A percentile compares a stretch with the other conserved stretches of the same genome.
Conservation (phyloP, 2,888 invertebrate species). For the Eurytoma adleriae region DNA sequence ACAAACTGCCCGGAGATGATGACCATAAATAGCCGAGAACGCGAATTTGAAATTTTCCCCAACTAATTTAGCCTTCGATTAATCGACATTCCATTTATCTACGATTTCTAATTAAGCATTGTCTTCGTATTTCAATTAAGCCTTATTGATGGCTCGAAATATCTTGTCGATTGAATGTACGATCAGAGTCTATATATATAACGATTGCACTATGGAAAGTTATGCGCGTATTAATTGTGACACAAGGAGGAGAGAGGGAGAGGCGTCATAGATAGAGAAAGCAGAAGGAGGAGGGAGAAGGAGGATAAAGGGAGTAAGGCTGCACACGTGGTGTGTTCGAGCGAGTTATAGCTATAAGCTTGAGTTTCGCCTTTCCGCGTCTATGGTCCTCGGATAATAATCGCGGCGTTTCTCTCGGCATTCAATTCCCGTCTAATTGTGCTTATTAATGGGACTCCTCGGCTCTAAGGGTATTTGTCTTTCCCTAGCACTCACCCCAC, state of each 20-base stretch:
- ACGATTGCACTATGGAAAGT: slow-evolving; percentile 25
- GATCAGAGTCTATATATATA: neutral
- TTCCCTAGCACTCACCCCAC: neutral
- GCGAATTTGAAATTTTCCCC: neutral
- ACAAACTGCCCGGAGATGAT: neutral
- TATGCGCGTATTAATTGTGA: slow-evolving; percentile 56
- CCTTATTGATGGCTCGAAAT: slow-evolving; percentile 12
- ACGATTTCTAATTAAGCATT: slow-evolving; percentile 17
- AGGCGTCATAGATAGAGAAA: neutral
- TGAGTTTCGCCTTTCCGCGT: slow-evolving; percentile 23
- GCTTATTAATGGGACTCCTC: slow-evolving; percentile 65
- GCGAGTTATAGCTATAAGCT: slow-evolving; percentile 1
- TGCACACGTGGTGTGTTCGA: neutral
- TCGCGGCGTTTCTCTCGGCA: slow-evolving; percentile 58
- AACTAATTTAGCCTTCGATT: neutral
- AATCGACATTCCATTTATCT: neutral
- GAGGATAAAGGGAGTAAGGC: slow-evolving; percentile 26
- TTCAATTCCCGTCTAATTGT: slow-evolving; percentile 67
- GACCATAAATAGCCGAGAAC: neutral
- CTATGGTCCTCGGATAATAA: slow-evolving; percentile 60
- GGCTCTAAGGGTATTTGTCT: slow-evolving; percentile 52
- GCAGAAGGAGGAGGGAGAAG: neutral
- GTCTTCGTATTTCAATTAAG: slow-evolving; percentile 11
- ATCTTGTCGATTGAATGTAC: neutral
- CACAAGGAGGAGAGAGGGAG: slow-evolving; percentile 29